These are phyloP conservation scores for Pseudorhiza aurosa DNA, from an alignment of 30 jellyfish, hydroid and myxozoan genomes.

Conservation along the genomic window DNA sequence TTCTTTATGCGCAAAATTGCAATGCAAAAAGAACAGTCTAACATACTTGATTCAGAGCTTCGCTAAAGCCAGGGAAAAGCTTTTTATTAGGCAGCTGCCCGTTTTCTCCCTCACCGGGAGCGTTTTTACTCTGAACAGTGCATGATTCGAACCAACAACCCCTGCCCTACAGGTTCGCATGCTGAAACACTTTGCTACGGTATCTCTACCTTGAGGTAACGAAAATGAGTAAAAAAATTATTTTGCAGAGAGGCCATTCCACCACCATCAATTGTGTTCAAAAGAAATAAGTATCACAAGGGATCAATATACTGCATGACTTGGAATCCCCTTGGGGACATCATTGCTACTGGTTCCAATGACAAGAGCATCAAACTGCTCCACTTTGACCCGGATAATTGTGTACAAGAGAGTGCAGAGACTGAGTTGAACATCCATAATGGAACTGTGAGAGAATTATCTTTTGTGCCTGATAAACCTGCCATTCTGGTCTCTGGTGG, in stretches of 20 bases:
- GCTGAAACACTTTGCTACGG: no score
- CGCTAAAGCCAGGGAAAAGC: no score
- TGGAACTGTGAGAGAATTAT: conserved; percentile 96
- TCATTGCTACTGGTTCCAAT: conserved; percentile 97
- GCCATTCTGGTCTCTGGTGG: conserved; percentile 92
- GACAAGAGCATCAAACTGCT: conserved; percentile 86
- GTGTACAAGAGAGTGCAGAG: conserved; percentile 76
- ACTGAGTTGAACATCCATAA: conserved; percentile 81
- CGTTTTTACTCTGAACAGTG: no score
- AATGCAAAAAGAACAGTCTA: no score
- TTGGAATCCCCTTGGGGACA: conserved; percentile 94
- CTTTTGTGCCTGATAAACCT: conserved; percentile 89
- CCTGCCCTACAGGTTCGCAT: no score
- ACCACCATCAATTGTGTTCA: conserved; percentile 70
- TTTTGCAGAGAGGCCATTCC: conserved; percentile 54
- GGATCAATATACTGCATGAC: conserved; percentile 98
- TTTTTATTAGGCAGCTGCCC: no score
- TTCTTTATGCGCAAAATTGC: no score
- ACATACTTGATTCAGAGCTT: no score
- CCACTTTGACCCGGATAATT: conserved; percentile 81
- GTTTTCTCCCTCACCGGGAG: no score
- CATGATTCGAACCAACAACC: no score
- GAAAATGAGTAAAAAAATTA: no score
- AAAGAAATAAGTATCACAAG: conserved; percentile 93
- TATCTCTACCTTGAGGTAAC: no score